phyloP scores from a whole-genome alignment of 2,888 invertebrate genomes.

The Tipula helvola region DNA sequence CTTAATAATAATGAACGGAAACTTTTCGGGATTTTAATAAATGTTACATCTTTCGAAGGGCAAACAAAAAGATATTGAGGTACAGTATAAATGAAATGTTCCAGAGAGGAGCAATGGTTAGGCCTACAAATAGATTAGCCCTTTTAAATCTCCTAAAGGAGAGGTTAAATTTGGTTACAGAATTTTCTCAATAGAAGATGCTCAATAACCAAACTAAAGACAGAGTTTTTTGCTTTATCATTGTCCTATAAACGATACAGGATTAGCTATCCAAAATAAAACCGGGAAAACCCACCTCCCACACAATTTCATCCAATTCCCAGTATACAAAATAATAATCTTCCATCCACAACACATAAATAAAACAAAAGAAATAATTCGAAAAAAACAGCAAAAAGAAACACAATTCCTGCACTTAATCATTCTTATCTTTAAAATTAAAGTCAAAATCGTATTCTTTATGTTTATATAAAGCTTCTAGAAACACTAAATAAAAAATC shows the following conservation, averaged over 20 bases:
- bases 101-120: too few species aligned
- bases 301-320: too few species aligned
- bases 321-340: neutral
- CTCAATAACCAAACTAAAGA: too few species aligned
- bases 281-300: neutral
- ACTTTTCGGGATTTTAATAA: too few species aligned
- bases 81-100: too few species aligned
- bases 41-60: too few species aligned
- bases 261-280: neutral
- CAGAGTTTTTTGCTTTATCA: neutral
- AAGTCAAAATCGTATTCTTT: neutral
- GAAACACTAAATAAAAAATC: neutral
- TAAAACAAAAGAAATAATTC: neutral
- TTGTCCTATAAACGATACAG: neutral
- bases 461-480: neutral
- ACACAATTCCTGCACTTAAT: neutral
- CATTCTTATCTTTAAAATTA: neutral
- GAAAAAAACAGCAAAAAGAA: neutral
- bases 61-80: too few species aligned
- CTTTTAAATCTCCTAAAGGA: too few species aligned
- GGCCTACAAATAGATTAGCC: too few species aligned
- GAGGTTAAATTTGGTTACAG: too few species aligned
- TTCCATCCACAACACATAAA: neutral
- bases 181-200: too few species aligned
- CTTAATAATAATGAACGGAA: too few species aligned